Percentiles rank a stretch among this genome's conserved stretches.
Evolutionary conservation across 1,140 invertebrate species (phyloP).

Genomic region (Pygmarrhopalites habei): DNA sequence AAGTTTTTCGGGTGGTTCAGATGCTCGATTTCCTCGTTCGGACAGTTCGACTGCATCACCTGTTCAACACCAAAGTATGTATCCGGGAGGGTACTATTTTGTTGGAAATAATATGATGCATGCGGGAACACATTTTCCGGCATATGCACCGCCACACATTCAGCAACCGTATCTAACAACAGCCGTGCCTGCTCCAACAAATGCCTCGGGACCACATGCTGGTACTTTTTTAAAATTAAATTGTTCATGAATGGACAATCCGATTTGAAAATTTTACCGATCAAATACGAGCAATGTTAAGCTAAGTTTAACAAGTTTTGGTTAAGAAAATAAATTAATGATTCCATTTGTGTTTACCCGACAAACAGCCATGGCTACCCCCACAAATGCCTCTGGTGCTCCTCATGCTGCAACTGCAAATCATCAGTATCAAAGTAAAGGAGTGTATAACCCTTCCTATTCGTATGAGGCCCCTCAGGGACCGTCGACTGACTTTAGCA

Average conservation of each 20-base stretch:
- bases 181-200: too few species aligned
- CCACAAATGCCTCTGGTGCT: slow-evolving; percentile 33
- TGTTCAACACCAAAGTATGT: slow-evolving; percentile 35
- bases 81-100: slow-evolving; percentile 28
- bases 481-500: slow-evolving; percentile 22
- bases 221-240: too few species aligned
- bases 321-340: too few species aligned
- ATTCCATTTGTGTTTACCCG: slow-evolving; percentile 36
- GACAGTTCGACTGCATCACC: slow-evolving; percentile 38
- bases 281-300: too few species aligned
- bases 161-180: too few species aligned
- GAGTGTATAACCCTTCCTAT: slow-evolving; percentile 26
- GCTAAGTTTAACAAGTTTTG: too few species aligned
- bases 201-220: too few species aligned
- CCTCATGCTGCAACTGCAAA: slow-evolving; percentile 26
- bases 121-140: slow-evolving; percentile 23
- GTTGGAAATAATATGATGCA: slow-evolving; percentile 35
- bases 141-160: slow-evolving; percentile 29
- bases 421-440: slow-evolving; percentile 38
- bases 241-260: too few species aligned
- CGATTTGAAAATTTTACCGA: too few species aligned
- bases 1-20: slow-evolving; percentile 30
- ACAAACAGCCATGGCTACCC: slow-evolving; percentile 28
- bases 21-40: slow-evolving; percentile 30
- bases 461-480: slow-evolving; percentile 21